Percentiles rank a stretch among this genome's conserved stretches.
phyloP scores from a whole-genome alignment of 2,113 vertebrate genomes.

The Helogale parvula region DNA sequence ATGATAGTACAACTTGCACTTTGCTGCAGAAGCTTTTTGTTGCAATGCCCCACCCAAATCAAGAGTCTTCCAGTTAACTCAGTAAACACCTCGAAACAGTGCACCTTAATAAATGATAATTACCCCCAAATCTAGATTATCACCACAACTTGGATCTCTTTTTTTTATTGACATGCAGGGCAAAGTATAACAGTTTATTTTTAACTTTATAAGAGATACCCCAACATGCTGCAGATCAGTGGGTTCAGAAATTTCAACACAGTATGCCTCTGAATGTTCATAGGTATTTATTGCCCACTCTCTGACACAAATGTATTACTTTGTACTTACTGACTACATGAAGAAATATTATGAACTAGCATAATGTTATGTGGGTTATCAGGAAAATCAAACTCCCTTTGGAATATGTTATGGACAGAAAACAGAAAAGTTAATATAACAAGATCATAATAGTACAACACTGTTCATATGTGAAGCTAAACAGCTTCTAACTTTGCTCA shows the following conservation, averaged over 20 bases:
- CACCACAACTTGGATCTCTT: background rate
- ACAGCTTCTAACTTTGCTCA: background rate
- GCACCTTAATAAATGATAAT: background rate
- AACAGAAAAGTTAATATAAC: background rate
- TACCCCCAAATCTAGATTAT: background rate
- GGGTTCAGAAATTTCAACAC: background rate
- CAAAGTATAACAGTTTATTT: background rate
- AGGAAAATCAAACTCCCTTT: background rate
- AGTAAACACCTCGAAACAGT: background rate
- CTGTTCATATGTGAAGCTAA: background rate
- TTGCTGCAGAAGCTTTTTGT: background rate
- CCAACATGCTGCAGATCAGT: background rate
- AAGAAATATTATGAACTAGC: background rate
- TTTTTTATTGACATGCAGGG: background rate
- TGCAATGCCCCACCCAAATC: background rate
- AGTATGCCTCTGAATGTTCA: background rate
- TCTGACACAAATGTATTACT: background rate
- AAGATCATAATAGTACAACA: background rate
- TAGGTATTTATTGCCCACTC: background rate
- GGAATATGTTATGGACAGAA: background rate
- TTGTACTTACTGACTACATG: background rate
- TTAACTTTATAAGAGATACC: background rate
- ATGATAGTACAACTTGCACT: background rate
- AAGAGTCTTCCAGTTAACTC: background rate
- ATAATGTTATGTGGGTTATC: background rate